Evolutionary conservation across 1,140 invertebrate genomes (phyloP).

Genomic region (Leptopilina boulardi): DNA sequence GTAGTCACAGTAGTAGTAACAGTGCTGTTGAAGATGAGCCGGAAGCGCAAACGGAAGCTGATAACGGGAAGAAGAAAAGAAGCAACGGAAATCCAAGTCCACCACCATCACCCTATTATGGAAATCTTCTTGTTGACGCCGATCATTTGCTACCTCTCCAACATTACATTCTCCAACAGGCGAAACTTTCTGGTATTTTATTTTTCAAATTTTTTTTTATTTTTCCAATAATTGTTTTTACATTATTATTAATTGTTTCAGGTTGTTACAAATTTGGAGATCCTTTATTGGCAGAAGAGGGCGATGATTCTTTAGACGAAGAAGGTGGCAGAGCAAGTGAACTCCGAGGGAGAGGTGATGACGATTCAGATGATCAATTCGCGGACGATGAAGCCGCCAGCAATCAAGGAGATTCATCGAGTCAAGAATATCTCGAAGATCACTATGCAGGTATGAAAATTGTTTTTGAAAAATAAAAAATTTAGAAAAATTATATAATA

Average conservation of each 20-base stretch:
- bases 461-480: background rate
- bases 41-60: conserved; percentile 58
- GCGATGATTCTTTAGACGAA: conserved; percentile 81
- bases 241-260: conserved; percentile 48
- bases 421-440: conserved; percentile 78
- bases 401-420: conserved; percentile 79
- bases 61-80: conserved; percentile 69
- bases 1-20: conserved; percentile 68
- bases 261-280: conserved; percentile 82
- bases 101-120: conserved; percentile 71
- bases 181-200: conserved; percentile 81
- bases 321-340: conserved; percentile 72
- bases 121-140: conserved; percentile 69
- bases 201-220: background rate
- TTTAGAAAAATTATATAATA: too few species aligned
- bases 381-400: conserved; percentile 81
- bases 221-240: conserved; percentile 32
- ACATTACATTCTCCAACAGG: conserved; percentile 92
- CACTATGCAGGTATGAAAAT: conserved; percentile 70
- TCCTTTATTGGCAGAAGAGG: conserved; percentile 79
- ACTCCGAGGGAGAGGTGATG: conserved; percentile 70
- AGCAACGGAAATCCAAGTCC: conserved; percentile 74
- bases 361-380: conserved; percentile 81
- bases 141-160: conserved; percentile 88
- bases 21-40: conserved; percentile 67